Evolutionary conservation across 2,113 vertebrate species (phyloP), one percentile per base, ranked within the genome.

Genomic region (Elephas maximus): DNA sequence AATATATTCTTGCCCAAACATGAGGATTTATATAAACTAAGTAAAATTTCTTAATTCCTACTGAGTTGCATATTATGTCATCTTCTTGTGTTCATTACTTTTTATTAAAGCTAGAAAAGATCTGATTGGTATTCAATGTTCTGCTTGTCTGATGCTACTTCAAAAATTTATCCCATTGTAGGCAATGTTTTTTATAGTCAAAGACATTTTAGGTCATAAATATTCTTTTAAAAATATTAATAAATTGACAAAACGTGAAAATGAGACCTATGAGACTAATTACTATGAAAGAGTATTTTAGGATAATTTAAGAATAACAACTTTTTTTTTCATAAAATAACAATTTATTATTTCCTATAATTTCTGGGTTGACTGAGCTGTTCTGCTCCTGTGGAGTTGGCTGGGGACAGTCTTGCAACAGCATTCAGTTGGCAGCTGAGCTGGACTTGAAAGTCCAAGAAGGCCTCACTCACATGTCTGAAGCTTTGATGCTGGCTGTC

Each of bases 171-270:
- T 37, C 21, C 37, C 30, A 44, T 4, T 44, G 65, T 24, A 71
- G 60, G 41, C 62, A 73, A 87, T 33, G 8, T 23, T 62, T 84
- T 82, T 90, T 93, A 79, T 41, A 53, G 17, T 33, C 37, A 67
- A 67, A 76, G 17, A 14, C 28, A 81, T 60, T 80, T 93, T 71
- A 85, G 23, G 5, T 80, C n/a, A 37, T 63, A 94, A 41, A 67
- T 94, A 86, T 78, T 81, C 26, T 87, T 90, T 88, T 30, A 63
- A 62, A 92, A 92, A 80, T 65, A 69, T n/a, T 77, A 85, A 82
- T 67, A 94, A 51, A 33, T 83, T 41, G 30, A n/a, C 69, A 51
- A 76, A 88, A 30, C 53, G 10, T 69, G 53, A 92, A 90, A 82
- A 33, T 44, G 44, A 90, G 86, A 37, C 20, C 51, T 74, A 85